Conservation (phyloP, 2,888 invertebrate species). For the Nephrotoma guestfalica region DNA sequence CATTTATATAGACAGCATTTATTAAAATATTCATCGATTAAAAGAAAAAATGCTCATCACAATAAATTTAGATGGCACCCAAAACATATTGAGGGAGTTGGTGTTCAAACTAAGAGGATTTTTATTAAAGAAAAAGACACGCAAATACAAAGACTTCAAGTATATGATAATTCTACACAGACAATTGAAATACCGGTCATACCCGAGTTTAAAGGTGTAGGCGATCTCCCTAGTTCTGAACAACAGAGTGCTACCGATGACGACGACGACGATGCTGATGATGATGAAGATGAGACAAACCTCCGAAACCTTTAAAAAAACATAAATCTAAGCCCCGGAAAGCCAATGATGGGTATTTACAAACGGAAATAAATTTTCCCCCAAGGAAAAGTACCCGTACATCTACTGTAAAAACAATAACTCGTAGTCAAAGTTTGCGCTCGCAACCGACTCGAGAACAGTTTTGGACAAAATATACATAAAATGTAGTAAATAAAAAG, state of each 20-base stretch:
- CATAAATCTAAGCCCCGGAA: not conserved
- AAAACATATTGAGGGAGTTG: not conserved
- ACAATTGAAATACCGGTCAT: not conserved
- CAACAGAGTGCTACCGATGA: not conserved
- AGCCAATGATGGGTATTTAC: not conserved
- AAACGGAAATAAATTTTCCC: not conserved
- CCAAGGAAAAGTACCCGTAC: too few species aligned
- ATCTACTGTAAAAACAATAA: not conserved
- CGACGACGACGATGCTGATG: not conserved
- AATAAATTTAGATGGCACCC: not conserved
- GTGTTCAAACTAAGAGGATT: not conserved
- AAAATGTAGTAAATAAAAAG: not conserved
- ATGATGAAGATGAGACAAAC: not conserved
- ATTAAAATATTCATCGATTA: not conserved
- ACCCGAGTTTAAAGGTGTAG: not conserved
- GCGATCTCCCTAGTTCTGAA: too few species aligned
- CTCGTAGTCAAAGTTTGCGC: not conserved
- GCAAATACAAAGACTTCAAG: not conserved
- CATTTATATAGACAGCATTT: constrained; percentile 3
- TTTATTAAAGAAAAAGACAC: not conserved
- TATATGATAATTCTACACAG: not conserved
- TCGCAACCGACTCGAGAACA: too few species aligned
- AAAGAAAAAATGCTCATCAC: not conserved
- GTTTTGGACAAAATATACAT: not conserved
- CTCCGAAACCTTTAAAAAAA: not conserved